A percentile compares a stretch with the other conserved stretches of the same genome.
Evolutionary conservation across 1,140 invertebrate species (phyloP).

Genomic region (Drosophila sechellia): DNA sequence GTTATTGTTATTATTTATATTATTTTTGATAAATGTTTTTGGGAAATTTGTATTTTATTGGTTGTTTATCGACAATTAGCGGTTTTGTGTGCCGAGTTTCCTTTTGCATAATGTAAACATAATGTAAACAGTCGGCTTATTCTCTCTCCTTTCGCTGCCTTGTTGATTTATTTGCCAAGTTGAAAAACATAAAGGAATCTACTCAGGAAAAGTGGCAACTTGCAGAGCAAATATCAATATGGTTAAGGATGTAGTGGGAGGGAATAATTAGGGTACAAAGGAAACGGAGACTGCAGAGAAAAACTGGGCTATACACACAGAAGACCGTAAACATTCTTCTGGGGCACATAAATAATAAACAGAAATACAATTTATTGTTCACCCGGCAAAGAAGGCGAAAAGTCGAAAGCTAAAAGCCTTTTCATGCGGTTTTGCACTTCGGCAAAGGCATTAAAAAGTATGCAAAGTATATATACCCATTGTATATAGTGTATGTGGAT

Average conservation of each 20-base stretch:
- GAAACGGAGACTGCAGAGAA: slow-evolving; percentile 13
- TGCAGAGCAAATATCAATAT: slow-evolving; percentile 21
- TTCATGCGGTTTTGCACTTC: slow-evolving; percentile 77
- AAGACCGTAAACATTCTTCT: slow-evolving; percentile 50
- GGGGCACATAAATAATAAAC: slow-evolving; percentile 69
- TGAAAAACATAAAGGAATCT: slow-evolving; percentile 29
- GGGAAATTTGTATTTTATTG: slow-evolving; percentile 83
- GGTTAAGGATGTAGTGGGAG: slow-evolving; percentile 10
- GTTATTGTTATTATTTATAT: slow-evolving; percentile 82
- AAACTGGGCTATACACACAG: slow-evolving; percentile 16
- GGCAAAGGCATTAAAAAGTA: slow-evolving; percentile 72
- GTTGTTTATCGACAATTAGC: slow-evolving; percentile 83
- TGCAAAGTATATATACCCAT: slow-evolving; percentile 41
- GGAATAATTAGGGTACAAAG: slow-evolving; percentile 27
- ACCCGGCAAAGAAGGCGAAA: slow-evolving; percentile 20
- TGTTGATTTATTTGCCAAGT: slow-evolving; percentile 66
- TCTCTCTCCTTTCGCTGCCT: slow-evolving; percentile 7
- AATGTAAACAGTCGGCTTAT: slow-evolving; percentile 51
- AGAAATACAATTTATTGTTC: slow-evolving; percentile 65
- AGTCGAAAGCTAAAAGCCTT: slow-evolving; percentile 49
- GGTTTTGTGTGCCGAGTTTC: slow-evolving; percentile 75
- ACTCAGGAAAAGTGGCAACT: slow-evolving; percentile 3
- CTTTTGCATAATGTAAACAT: slow-evolving; percentile 62
- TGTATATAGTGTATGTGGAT: slow-evolving; percentile 3
- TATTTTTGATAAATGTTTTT: slow-evolving; percentile 83